Evolutionary conservation across 92 coral and sea anemone genomes (phyloP).

Genomic region (Paramuricea clavata): DNA sequence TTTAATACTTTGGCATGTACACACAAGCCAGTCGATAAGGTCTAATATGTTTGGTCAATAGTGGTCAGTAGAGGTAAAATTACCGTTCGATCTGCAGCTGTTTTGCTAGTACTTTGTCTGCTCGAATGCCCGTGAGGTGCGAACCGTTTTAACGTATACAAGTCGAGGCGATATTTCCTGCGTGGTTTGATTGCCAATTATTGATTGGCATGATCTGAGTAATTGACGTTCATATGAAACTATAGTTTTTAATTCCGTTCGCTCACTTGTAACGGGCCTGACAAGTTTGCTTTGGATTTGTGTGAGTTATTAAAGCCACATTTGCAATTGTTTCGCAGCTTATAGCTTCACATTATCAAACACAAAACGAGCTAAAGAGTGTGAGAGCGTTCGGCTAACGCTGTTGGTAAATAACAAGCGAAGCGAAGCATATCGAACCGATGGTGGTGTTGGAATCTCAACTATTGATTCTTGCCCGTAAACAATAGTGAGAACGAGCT

Average conservation of each 20-base stretch:
- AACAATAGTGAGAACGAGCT: slow-evolving; percentile 54
- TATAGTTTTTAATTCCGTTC: slow-evolving; percentile 35
- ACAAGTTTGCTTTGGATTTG: slow-evolving; percentile 50
- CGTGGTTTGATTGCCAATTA: slow-evolving; percentile 37
- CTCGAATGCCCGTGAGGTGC: slow-evolving; percentile 33
- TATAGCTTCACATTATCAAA: slow-evolving; percentile 24
- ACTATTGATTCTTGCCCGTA: slow-evolving; percentile 58
- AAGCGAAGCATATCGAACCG: slow-evolving; percentile 48
- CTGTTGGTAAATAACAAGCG: slow-evolving; percentile 51
- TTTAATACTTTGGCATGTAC: slow-evolving; percentile 11
- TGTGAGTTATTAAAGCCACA: slow-evolving; percentile 37
- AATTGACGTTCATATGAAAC: slow-evolving; percentile 46
- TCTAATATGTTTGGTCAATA: background rate
- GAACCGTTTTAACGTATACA: slow-evolving; percentile 46
- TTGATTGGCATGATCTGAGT: slow-evolving; percentile 39
- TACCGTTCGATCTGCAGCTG: slow-evolving; percentile 28
- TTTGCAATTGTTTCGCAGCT: slow-evolving; percentile 26
- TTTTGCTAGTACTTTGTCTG: slow-evolving; percentile 7
- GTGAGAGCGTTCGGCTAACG: slow-evolving; percentile 11
- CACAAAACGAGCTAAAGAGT: slow-evolving; percentile 27
- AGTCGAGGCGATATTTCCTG: slow-evolving; percentile 52
- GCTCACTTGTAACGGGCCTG: slow-evolving; percentile 16
- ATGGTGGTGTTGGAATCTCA: slow-evolving; percentile 52
- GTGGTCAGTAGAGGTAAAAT: background rate
- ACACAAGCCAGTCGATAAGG: slow-evolving; percentile 23